Evolutionary conservation across 2,113 vertebrate species (phyloP).

Genomic region (Chamaea fasciata): DNA sequence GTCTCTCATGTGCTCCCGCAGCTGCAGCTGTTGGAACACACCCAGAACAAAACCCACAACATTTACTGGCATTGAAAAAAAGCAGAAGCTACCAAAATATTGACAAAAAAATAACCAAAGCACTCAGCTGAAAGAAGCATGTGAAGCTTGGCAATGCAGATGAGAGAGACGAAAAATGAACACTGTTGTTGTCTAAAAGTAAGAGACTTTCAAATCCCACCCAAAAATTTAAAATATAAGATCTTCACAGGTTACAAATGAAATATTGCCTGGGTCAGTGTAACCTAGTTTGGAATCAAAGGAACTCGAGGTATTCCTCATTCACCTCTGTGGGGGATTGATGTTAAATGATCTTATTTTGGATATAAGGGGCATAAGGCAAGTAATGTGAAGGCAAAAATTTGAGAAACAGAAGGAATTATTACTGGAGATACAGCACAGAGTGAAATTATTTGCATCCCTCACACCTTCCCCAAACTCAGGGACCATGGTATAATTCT

Average conservation of each 20-base stretch:
- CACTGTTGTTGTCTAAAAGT: neutral
- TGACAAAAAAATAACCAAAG: neutral
- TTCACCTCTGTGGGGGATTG: neutral
- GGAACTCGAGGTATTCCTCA: neutral
- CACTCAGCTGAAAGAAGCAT: neutral
- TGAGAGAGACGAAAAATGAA: neutral
- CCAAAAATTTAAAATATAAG: neutral
- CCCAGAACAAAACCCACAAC: neutral
- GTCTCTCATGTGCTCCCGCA: slow-evolving; percentile 85
- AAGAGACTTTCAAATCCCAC: neutral
- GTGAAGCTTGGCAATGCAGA: neutral
- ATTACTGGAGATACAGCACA: neutral
- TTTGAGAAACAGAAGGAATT: neutral
- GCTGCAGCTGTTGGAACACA: slow-evolving; percentile 70
- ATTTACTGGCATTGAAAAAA: neutral
- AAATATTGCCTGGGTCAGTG: neutral
- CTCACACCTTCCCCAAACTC: neutral
- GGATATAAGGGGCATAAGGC: neutral
- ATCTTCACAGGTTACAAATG: neutral
- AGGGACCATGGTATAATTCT: neutral
- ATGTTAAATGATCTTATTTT: neutral
- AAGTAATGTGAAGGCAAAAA: neutral
- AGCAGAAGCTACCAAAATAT: neutral
- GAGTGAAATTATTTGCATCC: neutral
- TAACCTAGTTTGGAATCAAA: neutral